Evolutionary conservation across 1,140 invertebrate species (phyloP).

Genomic region (Microplitis demolitor): DNA sequence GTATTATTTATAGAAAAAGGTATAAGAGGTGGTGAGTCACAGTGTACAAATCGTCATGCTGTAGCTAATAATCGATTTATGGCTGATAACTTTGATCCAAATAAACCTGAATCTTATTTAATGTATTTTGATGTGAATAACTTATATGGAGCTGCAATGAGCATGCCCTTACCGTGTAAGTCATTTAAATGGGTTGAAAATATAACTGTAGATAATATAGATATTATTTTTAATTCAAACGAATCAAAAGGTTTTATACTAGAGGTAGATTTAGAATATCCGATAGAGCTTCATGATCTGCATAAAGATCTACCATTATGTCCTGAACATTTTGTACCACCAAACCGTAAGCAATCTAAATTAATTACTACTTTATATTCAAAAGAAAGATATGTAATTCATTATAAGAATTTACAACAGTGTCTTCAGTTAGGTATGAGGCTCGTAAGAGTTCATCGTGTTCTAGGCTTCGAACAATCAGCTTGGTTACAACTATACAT

Average conservation of each 20-base stretch:
- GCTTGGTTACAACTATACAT: conserved; percentile 60
- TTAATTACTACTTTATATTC: conserved; percentile 47
- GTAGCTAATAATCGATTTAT: conserved; percentile 59
- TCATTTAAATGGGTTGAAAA: conserved; percentile 55
- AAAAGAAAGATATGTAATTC: conserved; percentile 61
- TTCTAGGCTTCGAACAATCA: conserved; percentile 62
- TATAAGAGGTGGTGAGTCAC: conserved; percentile 48
- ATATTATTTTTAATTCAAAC: background rate
- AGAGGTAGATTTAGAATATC: background rate
- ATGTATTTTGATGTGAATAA: conserved; percentile 64
- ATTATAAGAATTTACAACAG: conserved; percentile 61
- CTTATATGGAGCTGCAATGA: conserved; percentile 63
- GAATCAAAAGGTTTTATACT: background rate
- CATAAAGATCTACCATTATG: background rate
- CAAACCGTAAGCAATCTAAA: conserved; percentile 41
- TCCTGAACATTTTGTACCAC: conserved; percentile 38
- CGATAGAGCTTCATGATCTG: background rate
- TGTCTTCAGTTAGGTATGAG: conserved; percentile 56
- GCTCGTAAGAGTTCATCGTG: conserved; percentile 59
- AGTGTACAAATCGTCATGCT: conserved; percentile 49
- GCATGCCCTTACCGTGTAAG: conserved; percentile 38
- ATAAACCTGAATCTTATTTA: conserved; percentile 45
- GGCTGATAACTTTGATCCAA: conserved; percentile 47
- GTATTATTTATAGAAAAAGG: conserved; percentile 46
- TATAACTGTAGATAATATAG: background rate